These are phyloP conservation scores for Ceriagrion tenellum DNA, from an alignment of 2,888 invertebrate genomes.

Conservation along the genomic window DNA sequence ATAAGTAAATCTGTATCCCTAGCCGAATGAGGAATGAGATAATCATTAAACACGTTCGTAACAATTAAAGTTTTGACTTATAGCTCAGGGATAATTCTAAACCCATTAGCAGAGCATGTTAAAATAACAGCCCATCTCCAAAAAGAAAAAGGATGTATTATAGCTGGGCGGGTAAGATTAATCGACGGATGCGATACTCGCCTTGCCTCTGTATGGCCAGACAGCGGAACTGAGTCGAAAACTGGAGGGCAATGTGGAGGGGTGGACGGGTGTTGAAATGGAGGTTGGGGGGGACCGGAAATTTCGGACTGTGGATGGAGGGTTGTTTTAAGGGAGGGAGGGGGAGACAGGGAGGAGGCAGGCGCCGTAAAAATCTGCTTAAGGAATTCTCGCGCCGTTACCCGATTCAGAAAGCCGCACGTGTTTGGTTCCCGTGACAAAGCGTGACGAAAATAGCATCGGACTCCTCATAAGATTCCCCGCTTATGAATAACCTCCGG, in stretches of 20 bases:
- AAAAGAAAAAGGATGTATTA: not conserved
- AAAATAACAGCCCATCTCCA: not conserved
- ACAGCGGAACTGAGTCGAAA: not conserved
- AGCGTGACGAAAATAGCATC: not conserved
- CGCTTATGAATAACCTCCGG: not conserved
- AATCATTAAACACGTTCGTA: too few species aligned
- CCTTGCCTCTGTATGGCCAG: not conserved
- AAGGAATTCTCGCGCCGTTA: not conserved
- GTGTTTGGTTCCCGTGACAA: not conserved
- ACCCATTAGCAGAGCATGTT: too few species aligned
- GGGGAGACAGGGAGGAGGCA: not conserved
- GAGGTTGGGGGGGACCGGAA: not conserved
- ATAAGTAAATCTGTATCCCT: too few species aligned
- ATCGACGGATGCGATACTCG: not conserved
- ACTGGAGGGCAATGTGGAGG: not conserved
- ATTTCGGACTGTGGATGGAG: not conserved
- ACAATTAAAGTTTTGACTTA: too few species aligned
- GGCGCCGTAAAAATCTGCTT: not conserved
- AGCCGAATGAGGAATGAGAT: too few species aligned
- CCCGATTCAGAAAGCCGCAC: not conserved
- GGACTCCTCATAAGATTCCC: not conserved
- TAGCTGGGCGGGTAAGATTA: not conserved
- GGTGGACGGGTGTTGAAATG: not conserved
- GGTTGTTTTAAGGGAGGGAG: not conserved
- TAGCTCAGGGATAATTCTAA: not conserved